Evolutionary conservation across 2,113 vertebrate genomes (phyloP).

Genomic region (Hemibagrus wyckioides): DNA sequence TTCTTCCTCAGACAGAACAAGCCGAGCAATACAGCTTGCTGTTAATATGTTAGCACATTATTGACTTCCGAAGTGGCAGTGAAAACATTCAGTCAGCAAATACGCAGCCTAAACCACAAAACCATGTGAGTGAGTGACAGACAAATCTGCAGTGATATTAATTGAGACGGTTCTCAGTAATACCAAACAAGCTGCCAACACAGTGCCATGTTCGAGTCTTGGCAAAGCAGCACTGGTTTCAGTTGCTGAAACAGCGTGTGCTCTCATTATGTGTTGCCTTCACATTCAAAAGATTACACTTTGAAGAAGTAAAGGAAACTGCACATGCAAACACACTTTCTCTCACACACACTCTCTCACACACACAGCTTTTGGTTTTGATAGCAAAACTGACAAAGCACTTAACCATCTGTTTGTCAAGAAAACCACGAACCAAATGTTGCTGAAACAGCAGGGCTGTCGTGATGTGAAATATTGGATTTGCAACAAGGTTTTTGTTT

Average conservation of each 20-base stretch:
- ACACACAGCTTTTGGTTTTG: not conserved
- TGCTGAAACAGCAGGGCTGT: not conserved
- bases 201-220: not conserved
- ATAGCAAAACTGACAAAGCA: not conserved
- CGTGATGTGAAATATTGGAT: not conserved
- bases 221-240: not conserved
- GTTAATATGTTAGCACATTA: not conserved
- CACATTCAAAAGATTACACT: not conserved
- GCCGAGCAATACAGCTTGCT: not conserved
- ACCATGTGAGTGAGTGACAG: not conserved
- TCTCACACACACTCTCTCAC: not conserved
- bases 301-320: not conserved
- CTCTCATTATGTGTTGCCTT: not conserved
- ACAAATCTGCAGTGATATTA: conserved; percentile 11
- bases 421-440: not conserved
- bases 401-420: not conserved
- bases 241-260: not conserved
- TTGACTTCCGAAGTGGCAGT: not conserved
- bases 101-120: not conserved
- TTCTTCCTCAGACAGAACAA: not conserved
- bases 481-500: not conserved
- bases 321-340: not conserved
- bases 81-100: conserved; percentile 12
- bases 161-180: conserved; percentile 4
- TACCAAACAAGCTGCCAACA: conserved; percentile 12